Evolutionary conservation across 2,113 vertebrate species (phyloP), one percentile per base, ranked within the genome.

Genomic region (Nibea coibor): DNA sequence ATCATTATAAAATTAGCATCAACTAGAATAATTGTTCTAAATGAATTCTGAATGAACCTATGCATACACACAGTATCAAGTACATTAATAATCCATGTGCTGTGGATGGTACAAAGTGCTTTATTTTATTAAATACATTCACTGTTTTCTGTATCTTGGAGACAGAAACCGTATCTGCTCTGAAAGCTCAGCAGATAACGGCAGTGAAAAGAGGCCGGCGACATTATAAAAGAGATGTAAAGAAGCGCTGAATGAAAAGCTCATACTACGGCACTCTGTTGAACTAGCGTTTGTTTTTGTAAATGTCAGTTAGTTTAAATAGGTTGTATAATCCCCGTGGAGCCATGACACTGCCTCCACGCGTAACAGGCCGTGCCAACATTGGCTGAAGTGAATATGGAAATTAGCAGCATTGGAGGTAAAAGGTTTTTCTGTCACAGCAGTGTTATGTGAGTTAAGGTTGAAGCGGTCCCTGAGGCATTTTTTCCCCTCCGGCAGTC

Each of bases 231-330:
- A 7, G 42, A 62, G 65, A 42, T 24, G 2, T 16, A 51, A 39
- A 22, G 45, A 59, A 48, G 9, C 3, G 26, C 20, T 17, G 66
- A 43, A 76, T 72, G 43, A 66, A 62, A 62, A 64, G 53, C 78
- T 43, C 58, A 12, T 68, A 78, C 51, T 35, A 57, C 70, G 53
- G 72, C 24, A 48, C 76, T 83, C 74, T 17, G 51, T 64, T 81
- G 73, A 75, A 78, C 51, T 48, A 69, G 19, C 80, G 67, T 82
- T 88, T 88, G 70, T 92, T 87, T 87, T 81, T 50, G 57, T 42
- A 83, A 87, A 85, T 88, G 83, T 83, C 86, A 83, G 3, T 72
- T 78, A 51, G 63, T 87, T 84, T 79, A 56, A 86, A 89, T 68
- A 39, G 80, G 42, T 68, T 45, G 68, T 72, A 35, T 64, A 79